phyloP scores from a whole-genome alignment of 2,888 invertebrate species.

The Harmothoe impar region DNA sequence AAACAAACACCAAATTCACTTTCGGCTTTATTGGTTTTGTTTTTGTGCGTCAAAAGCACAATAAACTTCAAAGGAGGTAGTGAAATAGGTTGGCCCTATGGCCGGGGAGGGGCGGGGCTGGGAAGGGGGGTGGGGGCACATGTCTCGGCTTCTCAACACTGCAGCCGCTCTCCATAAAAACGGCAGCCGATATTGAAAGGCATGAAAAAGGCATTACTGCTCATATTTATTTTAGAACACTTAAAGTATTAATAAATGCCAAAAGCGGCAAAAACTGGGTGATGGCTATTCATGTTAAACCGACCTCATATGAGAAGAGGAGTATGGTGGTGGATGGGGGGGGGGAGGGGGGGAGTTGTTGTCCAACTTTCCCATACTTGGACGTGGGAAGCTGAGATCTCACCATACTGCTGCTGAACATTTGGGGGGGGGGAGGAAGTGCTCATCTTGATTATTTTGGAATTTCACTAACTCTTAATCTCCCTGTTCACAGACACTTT shows the following conservation, averaged over 20 bases:
- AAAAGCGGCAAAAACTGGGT: background rate
- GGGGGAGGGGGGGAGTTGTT: background rate
- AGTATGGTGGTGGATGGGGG: background rate
- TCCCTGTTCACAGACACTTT: too few relatives aligned
- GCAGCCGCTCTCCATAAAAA: background rate
- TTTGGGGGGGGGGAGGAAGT: too few relatives aligned
- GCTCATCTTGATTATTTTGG: too few relatives aligned
- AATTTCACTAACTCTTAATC: too few relatives aligned
- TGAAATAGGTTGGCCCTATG: constrained; percentile 30
- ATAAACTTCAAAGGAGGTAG: constrained; percentile 44
- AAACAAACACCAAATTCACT: constrained; percentile 26
- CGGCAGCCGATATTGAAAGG: constrained; percentile 22
- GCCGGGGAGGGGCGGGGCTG: background rate
- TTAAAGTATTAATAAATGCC: constrained; percentile 49
- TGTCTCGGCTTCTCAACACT: background rate
- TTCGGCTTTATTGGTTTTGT: constrained; percentile 60
- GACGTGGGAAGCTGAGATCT: background rate
- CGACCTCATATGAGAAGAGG: background rate
- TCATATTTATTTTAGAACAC: constrained; percentile 49
- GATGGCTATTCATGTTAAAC: constrained; percentile 30
- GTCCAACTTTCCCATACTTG: background rate
- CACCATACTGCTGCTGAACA: too few relatives aligned
- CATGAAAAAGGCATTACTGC: constrained; percentile 42
- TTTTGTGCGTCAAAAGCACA: constrained; percentile 55
- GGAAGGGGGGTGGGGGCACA: background rate